Percentiles rank a stretch among this genome's conserved stretches.
Conservation (phyloP, 1,140 invertebrate species). For the Asbolus verrucosus region DNA sequence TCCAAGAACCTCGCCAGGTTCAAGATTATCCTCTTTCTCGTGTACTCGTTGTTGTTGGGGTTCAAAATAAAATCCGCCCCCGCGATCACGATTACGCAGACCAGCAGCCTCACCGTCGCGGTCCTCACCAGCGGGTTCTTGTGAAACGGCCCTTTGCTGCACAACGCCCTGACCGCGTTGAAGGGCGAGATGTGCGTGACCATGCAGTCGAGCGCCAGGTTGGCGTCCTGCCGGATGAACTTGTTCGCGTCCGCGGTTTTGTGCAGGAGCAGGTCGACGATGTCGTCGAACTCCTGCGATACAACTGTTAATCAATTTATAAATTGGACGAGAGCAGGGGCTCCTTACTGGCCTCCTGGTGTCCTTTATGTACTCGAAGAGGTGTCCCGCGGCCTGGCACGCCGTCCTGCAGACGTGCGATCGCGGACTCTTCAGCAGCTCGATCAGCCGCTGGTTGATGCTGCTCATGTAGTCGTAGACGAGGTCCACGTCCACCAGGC, state of each 20-base stretch:
- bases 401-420: conserved; percentile 63
- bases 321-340: conserved; percentile 3
- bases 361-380: conserved; percentile 63
- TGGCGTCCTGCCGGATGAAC: conserved; percentile 75
- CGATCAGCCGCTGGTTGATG: conserved; percentile 62
- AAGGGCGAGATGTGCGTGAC: conserved; percentile 68
- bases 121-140: conserved; percentile 61
- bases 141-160: conserved; percentile 62
- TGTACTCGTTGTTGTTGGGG: conserved; percentile 55
- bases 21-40: conserved; percentile 59
- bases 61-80: conserved; percentile 57
- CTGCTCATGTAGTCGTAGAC: conserved; percentile 61
- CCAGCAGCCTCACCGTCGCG: conserved; percentile 58
- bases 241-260: conserved; percentile 75
- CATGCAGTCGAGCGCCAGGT: conserved; percentile 71
- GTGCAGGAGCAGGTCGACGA: conserved; percentile 69
- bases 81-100: conserved; percentile 61
- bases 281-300: conserved; percentile 72
- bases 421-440: conserved; percentile 60
- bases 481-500: conserved; percentile 47
- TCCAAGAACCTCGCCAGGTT: conserved; percentile 60
- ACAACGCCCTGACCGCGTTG: conserved; percentile 61
- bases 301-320: neutral
- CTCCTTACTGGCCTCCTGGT: conserved; percentile 62
- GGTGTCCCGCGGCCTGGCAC: conserved; percentile 63